These are phyloP conservation scores for Theocolax elegans DNA, from an alignment of 1,140 invertebrate genomes.

Conservation along the genomic window DNA sequence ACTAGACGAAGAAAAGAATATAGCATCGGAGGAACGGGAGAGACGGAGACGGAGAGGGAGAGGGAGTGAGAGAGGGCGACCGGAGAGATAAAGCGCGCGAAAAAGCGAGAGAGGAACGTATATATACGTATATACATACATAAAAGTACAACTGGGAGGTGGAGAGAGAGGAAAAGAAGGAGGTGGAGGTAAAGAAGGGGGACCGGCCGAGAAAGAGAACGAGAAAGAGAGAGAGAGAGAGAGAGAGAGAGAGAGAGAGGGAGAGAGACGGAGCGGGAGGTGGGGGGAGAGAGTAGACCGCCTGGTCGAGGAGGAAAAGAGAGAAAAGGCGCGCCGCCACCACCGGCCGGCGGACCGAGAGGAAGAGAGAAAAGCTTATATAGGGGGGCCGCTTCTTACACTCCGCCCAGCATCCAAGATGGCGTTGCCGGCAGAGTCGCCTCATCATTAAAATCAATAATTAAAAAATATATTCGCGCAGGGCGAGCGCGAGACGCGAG, in stretches of 20 bases:
- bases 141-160: no score
- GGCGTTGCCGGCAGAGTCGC: constrained; percentile 60
- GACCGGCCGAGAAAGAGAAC: constrained; percentile 3
- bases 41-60: no score
- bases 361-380: constrained; percentile 29
- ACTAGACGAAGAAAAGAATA: constrained; percentile 41
- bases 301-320: constrained; percentile 41
- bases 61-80: no score
- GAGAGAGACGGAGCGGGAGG: constrained; percentile 40
- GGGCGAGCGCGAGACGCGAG: neutral
- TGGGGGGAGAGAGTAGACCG: constrained; percentile 37
- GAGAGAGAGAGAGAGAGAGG: neutral
- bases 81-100: constrained; percentile 31
- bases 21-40: neutral
- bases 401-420: constrained; percentile 70
- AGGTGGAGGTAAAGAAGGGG: constrained; percentile 20
- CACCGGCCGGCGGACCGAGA: constrained; percentile 5
- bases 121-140: no score
- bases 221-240: constrained; percentile 16
- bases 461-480: constrained; percentile 67
- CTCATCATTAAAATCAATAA: constrained; percentile 70
- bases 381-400: constrained; percentile 58
- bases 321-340: constrained; percentile 38
- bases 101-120: constrained; percentile 25
- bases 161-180: no score